phyloP scores from a whole-genome alignment of 92 coral and sea anemone genomes.

The Bergia sp. region DNA sequence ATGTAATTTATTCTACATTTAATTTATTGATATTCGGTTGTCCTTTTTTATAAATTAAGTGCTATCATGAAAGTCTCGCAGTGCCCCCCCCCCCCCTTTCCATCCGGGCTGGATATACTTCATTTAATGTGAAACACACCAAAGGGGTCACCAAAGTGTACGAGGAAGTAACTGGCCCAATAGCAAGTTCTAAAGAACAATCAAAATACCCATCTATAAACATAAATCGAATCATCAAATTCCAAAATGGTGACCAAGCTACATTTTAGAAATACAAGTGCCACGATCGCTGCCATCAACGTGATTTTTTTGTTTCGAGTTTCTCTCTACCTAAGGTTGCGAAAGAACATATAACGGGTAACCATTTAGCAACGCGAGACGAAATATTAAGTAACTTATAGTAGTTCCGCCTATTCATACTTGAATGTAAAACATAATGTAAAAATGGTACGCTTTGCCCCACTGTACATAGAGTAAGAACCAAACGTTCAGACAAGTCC shows the following conservation, averaged over 20 bases:
- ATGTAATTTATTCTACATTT: too few species aligned
- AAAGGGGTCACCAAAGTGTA: slow-evolving; percentile 68
- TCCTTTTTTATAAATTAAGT: too few species aligned
- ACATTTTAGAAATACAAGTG: slow-evolving; percentile 51
- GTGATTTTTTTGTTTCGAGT: slow-evolving; percentile 61
- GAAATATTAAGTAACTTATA: too few species aligned
- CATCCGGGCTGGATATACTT: slow-evolving; percentile 43
- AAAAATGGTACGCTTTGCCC: too few species aligned
- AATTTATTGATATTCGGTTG: too few species aligned
- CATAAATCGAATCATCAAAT: not conserved
- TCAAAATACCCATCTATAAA: not conserved
- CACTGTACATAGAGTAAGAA: too few species aligned
- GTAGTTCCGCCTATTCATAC: too few species aligned
- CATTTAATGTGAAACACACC: slow-evolving; percentile 61
- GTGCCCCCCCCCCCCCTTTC: too few species aligned
- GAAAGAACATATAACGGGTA: slow-evolving; percentile 21
- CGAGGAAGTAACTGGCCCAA: slow-evolving; percentile 56
- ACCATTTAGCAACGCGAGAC: slow-evolving; percentile 51
- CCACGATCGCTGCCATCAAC: slow-evolving; percentile 61
- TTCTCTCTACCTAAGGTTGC: slow-evolving; percentile 33
- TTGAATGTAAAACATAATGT: too few species aligned
- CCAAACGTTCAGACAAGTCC: too few species aligned
- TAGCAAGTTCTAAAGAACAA: slow-evolving; percentile 50
- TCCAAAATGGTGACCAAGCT: not conserved
- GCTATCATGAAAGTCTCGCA: too few species aligned